Base-by-base conservation (phyloP, 1,140 invertebrate species). In the Saccostrea cuccullata region DNA sequence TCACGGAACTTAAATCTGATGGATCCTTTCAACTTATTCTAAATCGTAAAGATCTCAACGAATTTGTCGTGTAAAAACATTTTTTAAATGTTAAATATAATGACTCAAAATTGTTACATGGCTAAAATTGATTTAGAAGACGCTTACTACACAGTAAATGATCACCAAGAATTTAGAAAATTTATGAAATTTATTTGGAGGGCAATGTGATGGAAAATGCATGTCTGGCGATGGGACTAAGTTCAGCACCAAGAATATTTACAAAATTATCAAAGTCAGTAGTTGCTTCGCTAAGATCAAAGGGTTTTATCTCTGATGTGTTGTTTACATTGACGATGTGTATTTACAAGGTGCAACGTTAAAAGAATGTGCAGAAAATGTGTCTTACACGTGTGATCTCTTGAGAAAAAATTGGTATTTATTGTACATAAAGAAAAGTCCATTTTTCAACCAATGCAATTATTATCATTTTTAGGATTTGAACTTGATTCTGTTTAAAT, bases 21-120 rank as follows among this genome's bases (percentile, higher is more conserved):
- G 86, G 86, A 47, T 67, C 82, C 3, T 60, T 73, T 60, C 86
- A 85, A 70, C n/a, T 90, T 17, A 91, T 90, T 60, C 85, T 91
- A 55, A 90, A 91, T 87, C 82, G 90, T 6, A 90, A 86, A 73
- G 26, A 60, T 3, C 26, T 91, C 11, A 91, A 91, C 88, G n/a
- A 90, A 55, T 56, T 23, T 89, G 58, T 91, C 8, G 40, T 26
- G 30, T 89, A 88, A 26, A 91, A 91, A 88, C 90, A n/a, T n/a
- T n/a, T n/a, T n/a, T n/a, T n/a, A n/a, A n/a, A n/a, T n/a, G n/a
- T n/a, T n/a, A n/a, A n/a, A n/a, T n/a, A n/a, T n/a, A n/a, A n/a
- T 90, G 17, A 88, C 73, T 2, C 82, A 15, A 30, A 40, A 88
- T 36, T 91, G 86, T 86, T 91, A 40, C 40, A 86, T 91, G 86